Evolutionary conservation across 1,140 invertebrate species (phyloP).

Genomic region (Drosophila mojavensis): DNA sequence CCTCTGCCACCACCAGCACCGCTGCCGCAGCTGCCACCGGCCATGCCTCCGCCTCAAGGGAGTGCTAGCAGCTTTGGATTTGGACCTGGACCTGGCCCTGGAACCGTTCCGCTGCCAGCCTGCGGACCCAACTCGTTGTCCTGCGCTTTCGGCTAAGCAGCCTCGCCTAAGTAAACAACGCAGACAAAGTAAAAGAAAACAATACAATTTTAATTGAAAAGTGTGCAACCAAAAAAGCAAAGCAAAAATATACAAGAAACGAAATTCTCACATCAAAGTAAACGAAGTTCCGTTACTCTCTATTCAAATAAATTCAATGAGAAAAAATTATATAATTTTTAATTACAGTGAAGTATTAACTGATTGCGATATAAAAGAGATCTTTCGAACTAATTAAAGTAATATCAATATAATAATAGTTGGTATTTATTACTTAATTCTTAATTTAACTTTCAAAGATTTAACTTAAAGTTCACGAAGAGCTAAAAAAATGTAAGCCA

Average conservation of each 20-base stretch:
- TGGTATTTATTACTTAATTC: no score
- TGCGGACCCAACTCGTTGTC: slow-evolving; percentile 15
- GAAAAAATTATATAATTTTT: no score
- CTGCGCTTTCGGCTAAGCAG: slow-evolving; percentile 47
- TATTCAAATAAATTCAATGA: background rate
- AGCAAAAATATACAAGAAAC: slow-evolving; percentile 39
- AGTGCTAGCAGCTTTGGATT: slow-evolving; percentile 51
- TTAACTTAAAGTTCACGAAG: no score
- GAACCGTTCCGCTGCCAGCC: slow-evolving; percentile 8
- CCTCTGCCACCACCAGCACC: slow-evolving; percentile 2
- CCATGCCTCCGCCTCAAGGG: slow-evolving; percentile 26
- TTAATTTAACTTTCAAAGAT: no score
- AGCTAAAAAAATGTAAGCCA: no score
- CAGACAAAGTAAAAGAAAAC: slow-evolving; percentile 80
- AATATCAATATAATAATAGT: no score
- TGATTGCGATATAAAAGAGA: no score
- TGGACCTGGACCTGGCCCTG: slow-evolving; percentile 17
- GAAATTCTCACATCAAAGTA: background rate
- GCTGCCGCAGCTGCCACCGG: slow-evolving; percentile 21
- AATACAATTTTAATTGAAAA: slow-evolving; percentile 83
- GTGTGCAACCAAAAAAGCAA: slow-evolving; percentile 52
- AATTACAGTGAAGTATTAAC: no score
- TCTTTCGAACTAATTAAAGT: no score
- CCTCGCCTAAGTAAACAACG: slow-evolving; percentile 75
- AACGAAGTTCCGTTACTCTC: slow-evolving; percentile 18